These are phyloP conservation scores for Taurulus bubalis DNA, from an alignment of 2,113 vertebrate species.

Conservation along the genomic window DNA sequence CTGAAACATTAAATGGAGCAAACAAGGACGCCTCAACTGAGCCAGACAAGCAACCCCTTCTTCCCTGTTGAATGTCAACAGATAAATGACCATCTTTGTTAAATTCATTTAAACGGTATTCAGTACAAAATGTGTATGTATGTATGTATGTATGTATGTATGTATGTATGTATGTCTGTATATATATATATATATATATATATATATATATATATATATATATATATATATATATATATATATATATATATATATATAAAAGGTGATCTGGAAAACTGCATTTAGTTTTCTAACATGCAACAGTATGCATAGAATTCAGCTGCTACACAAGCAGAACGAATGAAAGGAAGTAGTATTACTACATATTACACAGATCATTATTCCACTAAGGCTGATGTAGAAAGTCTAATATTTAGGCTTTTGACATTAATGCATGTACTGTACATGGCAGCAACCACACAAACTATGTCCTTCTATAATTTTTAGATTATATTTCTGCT, in stretches of 20 bases:
- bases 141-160: not conserved
- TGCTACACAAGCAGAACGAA: not conserved
- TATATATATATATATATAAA: not conserved
- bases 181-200: not conserved
- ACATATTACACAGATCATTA: not conserved
- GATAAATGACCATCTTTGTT: not conserved
- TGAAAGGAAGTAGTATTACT: not conserved
- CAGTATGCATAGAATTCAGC: not conserved
- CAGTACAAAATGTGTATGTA: not conserved
- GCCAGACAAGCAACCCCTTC: not conserved
- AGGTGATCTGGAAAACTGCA: not conserved
- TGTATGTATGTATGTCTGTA: not conserved
- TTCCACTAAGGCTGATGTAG: not conserved
- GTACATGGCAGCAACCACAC: not conserved
- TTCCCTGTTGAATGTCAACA: not conserved
- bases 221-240: no score
- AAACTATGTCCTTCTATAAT: not conserved
- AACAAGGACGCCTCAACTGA: not conserved
- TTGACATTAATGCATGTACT: not conserved
- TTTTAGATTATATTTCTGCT: not conserved
- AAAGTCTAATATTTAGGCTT: conserved; percentile 3
- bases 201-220: no score
- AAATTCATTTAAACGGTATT: not conserved
- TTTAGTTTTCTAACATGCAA: not conserved
- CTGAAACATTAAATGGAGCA: conserved; percentile 15